Evolutionary conservation across 2,888 invertebrate species (phyloP), one percentile per base, ranked within the genome.

Genomic region (Cosmopolites sordidus): DNA sequence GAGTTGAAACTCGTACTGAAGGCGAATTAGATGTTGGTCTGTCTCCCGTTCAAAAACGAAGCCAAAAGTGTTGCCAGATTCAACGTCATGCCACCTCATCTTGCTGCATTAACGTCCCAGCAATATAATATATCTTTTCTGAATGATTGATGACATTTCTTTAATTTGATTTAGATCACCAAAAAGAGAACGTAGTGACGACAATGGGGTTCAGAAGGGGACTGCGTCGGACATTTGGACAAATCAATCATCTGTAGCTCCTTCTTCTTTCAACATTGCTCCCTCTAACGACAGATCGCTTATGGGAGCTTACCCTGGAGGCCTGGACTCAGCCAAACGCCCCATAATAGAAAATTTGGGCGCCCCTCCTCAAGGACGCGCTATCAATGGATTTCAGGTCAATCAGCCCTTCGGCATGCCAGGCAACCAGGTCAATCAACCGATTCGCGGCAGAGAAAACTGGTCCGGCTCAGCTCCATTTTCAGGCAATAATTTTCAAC

Each of bases 91-190:
- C n/a, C n/a, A n/a, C n/a, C n/a, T n/a, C n/a, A n/a, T n/a, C n/a
- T n/a, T n/a, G n/a, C n/a, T n/a, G n/a, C n/a, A n/a, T n/a, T n/a
- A n/a, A n/a, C n/a, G n/a, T n/a, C n/a, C n/a, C n/a, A n/a, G n/a
- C n/a, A n/a, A n/a, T n/a, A n/a, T n/a, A n/a, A n/a, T n/a, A n/a
- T n/a, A n/a, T n/a, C n/a, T n/a, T n/a, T n/a, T n/a, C n/a, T n/a
- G n/a, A n/a, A n/a, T n/a, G n/a, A n/a, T n/a, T n/a, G n/a, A n/a
- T n/a, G n/a, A n/a, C n/a, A n/a, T n/a, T n/a, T n/a, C n/a, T n/a
- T n/a, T n/a, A n/a, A n/a, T n/a, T n/a, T n/a, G n/a, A n/a, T 77
- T 79, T 48, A 69, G 80, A 66, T 60, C 38, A 53, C 47, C 64
- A 68, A 47, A 56, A 64, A 3, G 67, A 64, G 48, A 62, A 60